Conservation (phyloP, 2,888 invertebrate genomes). For the Argyra leucocephala region DNA sequence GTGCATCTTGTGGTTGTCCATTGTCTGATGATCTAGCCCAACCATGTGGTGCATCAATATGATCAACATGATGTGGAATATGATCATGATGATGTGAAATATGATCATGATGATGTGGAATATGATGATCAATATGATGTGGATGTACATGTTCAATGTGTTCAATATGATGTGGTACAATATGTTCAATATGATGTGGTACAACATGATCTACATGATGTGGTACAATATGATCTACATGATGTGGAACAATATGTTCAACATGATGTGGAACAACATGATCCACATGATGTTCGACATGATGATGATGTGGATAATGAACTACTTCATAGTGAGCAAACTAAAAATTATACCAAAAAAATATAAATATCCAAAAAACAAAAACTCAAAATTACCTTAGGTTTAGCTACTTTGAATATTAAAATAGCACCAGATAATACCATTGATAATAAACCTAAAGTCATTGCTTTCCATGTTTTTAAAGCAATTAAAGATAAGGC, state of each 20-base stretch:
- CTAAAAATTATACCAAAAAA: slow-evolving; percentile 29
- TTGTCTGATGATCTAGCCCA: slow-evolving; percentile 52
- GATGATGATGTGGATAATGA: slow-evolving; percentile 65
- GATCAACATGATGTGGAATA: slow-evolving; percentile 43
- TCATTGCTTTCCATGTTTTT: slow-evolving; percentile 83
- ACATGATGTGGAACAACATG: slow-evolving; percentile 39
- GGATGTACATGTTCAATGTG: slow-evolving; percentile 36
- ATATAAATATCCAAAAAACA: not conserved
- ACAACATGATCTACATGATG: slow-evolving; percentile 34
- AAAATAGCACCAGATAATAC: slow-evolving; percentile 77
- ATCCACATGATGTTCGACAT: slow-evolving; percentile 44
- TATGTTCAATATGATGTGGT: slow-evolving; percentile 35
- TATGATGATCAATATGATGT: slow-evolving; percentile 42
- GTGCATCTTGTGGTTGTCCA: slow-evolving; percentile 35
- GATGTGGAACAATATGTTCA: slow-evolving; percentile 36
- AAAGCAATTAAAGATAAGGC: slow-evolving; percentile 73
- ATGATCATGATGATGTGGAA: slow-evolving; percentile 43
- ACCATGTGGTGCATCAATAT: slow-evolving; percentile 46
- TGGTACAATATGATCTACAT: slow-evolving; percentile 35
- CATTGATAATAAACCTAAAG: slow-evolving; percentile 71
- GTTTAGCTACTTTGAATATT: slow-evolving; percentile 78
- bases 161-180: slow-evolving; percentile 37
- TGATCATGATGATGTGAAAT: slow-evolving; percentile 24
- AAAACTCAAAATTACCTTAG: slow-evolving; percentile 49
- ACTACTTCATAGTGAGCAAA: slow-evolving; percentile 78